A percentile compares a stretch with the other conserved stretches of the same genome.
Evolutionary conservation across 1,140 invertebrate genomes (phyloP).

Genomic region (Chlorops oryzae): DNA sequence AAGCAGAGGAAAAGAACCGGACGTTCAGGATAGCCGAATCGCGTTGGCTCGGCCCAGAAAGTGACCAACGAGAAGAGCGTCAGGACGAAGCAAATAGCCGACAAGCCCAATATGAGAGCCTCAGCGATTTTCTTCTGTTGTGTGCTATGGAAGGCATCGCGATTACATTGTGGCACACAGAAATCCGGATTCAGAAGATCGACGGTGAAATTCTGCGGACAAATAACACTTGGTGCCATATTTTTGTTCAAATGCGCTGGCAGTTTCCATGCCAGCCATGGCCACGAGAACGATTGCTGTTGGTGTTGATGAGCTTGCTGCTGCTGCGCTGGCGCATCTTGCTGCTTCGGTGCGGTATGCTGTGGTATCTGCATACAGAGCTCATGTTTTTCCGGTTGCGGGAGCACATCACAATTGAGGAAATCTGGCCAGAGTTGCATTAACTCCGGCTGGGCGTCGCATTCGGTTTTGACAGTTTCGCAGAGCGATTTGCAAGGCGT

Average conservation of each 20-base stretch:
- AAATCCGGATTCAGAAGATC: conserved; percentile 39
- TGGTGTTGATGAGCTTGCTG: conserved; percentile 5
- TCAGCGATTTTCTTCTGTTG: conserved; percentile 70
- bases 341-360: conserved; percentile 14
- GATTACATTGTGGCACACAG: conserved; percentile 60
- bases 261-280: conserved; percentile 33
- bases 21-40: conserved; percentile 78
- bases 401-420: conserved; percentile 65
- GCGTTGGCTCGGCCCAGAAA: conserved; percentile 76
- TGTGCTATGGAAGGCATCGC: conserved; percentile 64
- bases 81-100: conserved; percentile 76
- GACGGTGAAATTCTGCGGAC: conserved; percentile 40
- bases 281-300: conserved; percentile 23
- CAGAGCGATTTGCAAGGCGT: conserved; percentile 82
- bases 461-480: conserved; percentile 70
- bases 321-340: background rate
- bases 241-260: conserved; percentile 22
- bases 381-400: conserved; percentile 51
- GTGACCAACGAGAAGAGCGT: conserved; percentile 81
- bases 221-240: conserved; percentile 22
- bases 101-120: conserved; percentile 77
- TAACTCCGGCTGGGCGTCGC: conserved; percentile 61
- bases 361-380: conserved; percentile 54
- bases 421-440: conserved; percentile 68
- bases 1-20: conserved; percentile 82